Evolutionary conservation across 2,113 vertebrate species (phyloP), one percentile per base, ranked within the genome.

Genomic region (Perca fluviatilis): DNA sequence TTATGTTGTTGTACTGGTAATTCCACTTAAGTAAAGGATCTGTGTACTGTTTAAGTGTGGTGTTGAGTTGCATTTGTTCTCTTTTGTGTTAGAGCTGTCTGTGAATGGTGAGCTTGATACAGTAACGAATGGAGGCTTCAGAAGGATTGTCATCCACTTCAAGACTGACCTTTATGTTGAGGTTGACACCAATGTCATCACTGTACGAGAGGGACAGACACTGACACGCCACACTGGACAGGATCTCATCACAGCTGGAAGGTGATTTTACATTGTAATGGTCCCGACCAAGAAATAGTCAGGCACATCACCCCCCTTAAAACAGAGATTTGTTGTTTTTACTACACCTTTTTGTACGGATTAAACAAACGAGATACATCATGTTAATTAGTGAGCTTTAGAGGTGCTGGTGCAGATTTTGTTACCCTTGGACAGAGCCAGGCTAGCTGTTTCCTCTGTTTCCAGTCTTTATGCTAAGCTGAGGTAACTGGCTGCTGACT

Each of bases 101-200:
- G 79, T 95, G 67, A 92, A 92, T 9, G 95, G 93, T 46, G 36
- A 93, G 21, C 93, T 94, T 43, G 51, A 80, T 30, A 50, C 36
- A 21, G 8, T 21, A 5, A 4, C 0, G 23, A 12, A 64, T 4
- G 83, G 74, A 14, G 93, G 94, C 67, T 95, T 95, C 76, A 58
- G 2, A 67, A 53, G 16, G 49, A 93, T 96, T 11, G 40, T 49
- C 33, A 72, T 95, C 56, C 89, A 76, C 46, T 6, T 87, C 27
- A 79, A 66, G 11, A 11, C 49, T 23, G 53, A 83, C 19, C 36
- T 70, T 9, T 33, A 33, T 4, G 14, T 95, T 58, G 49, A 81
- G 40, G n/a, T 95, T 15, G 18, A 76, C 71, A 8, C 74, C 6
- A 25, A 1, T 0, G 3, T 9, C 12, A 46, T 93, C 56, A 62